Evolutionary conservation across 2,888 invertebrate species (phyloP).

Genomic region (Epirrhoe tristata): DNA sequence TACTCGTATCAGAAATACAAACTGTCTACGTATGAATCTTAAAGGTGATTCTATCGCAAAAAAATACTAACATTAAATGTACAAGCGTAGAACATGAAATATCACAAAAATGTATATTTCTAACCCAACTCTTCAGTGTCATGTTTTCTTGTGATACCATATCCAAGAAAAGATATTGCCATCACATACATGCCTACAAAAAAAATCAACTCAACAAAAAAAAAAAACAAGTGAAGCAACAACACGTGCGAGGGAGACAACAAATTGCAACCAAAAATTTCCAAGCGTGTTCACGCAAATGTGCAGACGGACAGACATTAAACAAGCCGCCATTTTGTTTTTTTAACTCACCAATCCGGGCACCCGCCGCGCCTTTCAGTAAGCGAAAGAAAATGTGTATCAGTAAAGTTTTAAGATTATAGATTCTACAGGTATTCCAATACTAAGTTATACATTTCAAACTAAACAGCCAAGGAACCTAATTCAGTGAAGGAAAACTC

Average conservation of each 20-base stretch:
- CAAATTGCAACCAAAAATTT: slow-evolving; percentile 58
- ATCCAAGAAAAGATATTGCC: slow-evolving; percentile 72
- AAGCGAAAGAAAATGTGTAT: slow-evolving; percentile 65
- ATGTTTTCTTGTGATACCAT: slow-evolving; percentile 68
- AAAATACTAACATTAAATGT: slow-evolving; percentile 1
- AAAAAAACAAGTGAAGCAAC: slow-evolving; percentile 28
- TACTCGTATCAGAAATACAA: neutral
- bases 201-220: slow-evolving; percentile 43
- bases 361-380: slow-evolving; percentile 87
- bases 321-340: slow-evolving; percentile 58
- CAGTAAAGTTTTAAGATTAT: slow-evolving; percentile 46
- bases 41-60: neutral
- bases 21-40: neutral
- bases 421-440: neutral
- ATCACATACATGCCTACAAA: slow-evolving; percentile 75
- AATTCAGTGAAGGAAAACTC: neutral
- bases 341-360: slow-evolving; percentile 87
- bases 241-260: slow-evolving; percentile 42
- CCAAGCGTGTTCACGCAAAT: slow-evolving; percentile 65
- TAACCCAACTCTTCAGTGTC: slow-evolving; percentile 75
- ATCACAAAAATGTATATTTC: slow-evolving; percentile 34
- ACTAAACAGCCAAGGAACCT: neutral
- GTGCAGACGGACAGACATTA: slow-evolving; percentile 56
- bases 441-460: neutral
- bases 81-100: neutral